These are phyloP conservation scores for Leucophenga varia DNA, from an alignment of 1,140 invertebrate species.

Conservation along the genomic window DNA sequence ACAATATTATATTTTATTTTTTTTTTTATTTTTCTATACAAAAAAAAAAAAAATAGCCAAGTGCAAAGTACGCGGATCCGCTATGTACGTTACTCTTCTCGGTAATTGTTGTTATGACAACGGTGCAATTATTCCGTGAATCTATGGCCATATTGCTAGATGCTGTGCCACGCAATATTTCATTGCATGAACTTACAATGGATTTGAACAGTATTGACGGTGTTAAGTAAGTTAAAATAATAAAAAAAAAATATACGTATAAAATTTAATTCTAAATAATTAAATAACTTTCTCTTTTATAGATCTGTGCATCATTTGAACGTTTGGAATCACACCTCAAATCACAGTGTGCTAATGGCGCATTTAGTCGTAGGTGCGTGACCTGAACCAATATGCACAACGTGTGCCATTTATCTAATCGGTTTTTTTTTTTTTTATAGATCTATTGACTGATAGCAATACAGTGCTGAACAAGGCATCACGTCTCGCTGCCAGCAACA, in stretches of 20 bases:
- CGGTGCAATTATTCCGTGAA: constrained; percentile 73
- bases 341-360: constrained; percentile 69
- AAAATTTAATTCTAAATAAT: constrained; percentile 4
- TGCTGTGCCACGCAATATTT: constrained; percentile 67
- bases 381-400: neutral
- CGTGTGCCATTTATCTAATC: neutral
- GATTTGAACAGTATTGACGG: constrained; percentile 65
- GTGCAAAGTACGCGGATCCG: constrained; percentile 79
- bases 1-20: no score
- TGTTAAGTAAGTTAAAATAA: constrained; percentile 59
- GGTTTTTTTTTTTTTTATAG: constrained; percentile 37
- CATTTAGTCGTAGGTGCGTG: constrained; percentile 74
- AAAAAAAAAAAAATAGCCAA: no score
- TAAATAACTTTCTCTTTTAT: neutral
- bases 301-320: constrained; percentile 74
- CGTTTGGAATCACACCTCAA: constrained; percentile 78
- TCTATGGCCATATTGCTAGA: constrained; percentile 78
- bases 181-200: constrained; percentile 53
- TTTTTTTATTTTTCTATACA: no score
- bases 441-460: constrained; percentile 58
- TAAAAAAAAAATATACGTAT: neutral
- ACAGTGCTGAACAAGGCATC: constrained; percentile 61
- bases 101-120: constrained; percentile 79
- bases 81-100: constrained; percentile 89
- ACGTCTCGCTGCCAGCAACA: constrained; percentile 55